These are phyloP conservation scores for Catocala nupta DNA, from an alignment of 2,888 invertebrate species.

Conservation along the genomic window DNA sequence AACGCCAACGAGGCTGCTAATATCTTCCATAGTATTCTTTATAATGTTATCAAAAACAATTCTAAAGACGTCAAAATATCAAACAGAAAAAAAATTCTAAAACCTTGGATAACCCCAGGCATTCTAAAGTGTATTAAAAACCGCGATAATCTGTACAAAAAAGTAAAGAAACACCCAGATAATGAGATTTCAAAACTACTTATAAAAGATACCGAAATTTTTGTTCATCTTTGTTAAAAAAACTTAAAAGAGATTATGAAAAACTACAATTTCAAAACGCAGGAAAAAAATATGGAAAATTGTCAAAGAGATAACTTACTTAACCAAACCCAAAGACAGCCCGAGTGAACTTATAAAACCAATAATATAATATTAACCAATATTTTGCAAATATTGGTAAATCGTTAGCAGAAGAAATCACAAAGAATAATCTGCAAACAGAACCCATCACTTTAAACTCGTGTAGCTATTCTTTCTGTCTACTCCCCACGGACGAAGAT, in stretches of 20 bases:
- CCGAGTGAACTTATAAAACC: background rate
- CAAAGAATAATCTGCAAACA: background rate
- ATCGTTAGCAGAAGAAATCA: background rate
- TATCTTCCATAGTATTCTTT: background rate
- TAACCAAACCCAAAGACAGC: background rate
- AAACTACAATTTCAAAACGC: background rate
- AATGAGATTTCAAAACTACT: background rate
- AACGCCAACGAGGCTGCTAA: conserved; percentile 9
- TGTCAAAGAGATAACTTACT: background rate
- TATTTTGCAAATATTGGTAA: conserved; percentile 9
- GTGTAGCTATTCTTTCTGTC: conserved; percentile 7
- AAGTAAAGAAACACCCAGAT: conserved; percentile 6
- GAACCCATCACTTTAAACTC: background rate
- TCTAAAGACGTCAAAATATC: conserved; percentile 7
- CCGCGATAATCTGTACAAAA: conserved; percentile 13
- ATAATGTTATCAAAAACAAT: background rate
- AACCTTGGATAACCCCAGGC: background rate
- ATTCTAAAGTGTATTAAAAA: conserved; percentile 8
- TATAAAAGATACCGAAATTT: conserved; percentile 12
- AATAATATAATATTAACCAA: background rate
- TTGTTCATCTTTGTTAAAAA: conserved; percentile 6
- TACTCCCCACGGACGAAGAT: conserved; percentile 9
- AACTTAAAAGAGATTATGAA: conserved; percentile 5
- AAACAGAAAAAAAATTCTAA: background rate
- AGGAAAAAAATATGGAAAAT: background rate